Percentiles rank a stretch among this genome's conserved stretches.
Conservation (phyloP, 2,113 vertebrate species). For the Brienomyrus longianalis region DNA sequence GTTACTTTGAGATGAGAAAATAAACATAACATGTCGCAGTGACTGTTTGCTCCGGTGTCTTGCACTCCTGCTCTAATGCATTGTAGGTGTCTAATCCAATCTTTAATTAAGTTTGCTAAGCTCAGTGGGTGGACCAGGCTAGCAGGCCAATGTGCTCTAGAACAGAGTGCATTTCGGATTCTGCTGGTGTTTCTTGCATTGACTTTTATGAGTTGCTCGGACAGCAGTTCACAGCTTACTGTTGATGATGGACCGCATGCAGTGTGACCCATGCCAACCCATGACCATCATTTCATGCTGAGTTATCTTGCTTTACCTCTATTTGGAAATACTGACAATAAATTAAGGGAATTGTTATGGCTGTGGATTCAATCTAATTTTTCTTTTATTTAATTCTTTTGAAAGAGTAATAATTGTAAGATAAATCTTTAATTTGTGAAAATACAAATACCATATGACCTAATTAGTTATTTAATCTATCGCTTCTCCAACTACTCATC, state of each 20-base stretch:
- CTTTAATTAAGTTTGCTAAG: constrained; percentile 10
- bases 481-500: neutral
- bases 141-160: neutral
- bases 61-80: neutral
- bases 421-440: neutral
- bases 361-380: neutral
- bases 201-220: neutral
- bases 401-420: neutral
- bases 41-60: neutral
- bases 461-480: neutral
- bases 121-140: neutral
- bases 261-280: neutral
- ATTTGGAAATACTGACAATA: neutral
- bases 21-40: neutral
- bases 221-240: neutral
- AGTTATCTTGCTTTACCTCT: neutral
- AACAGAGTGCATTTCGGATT: neutral
- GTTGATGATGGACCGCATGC: neutral
- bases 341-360: neutral
- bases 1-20: neutral
- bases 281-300: neutral
- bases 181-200: neutral
- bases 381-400: neutral
- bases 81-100: neutral
- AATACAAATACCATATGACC: neutral